Conservation (phyloP, 2,113 vertebrate genomes). For the Oncorhynchus keta region DNA sequence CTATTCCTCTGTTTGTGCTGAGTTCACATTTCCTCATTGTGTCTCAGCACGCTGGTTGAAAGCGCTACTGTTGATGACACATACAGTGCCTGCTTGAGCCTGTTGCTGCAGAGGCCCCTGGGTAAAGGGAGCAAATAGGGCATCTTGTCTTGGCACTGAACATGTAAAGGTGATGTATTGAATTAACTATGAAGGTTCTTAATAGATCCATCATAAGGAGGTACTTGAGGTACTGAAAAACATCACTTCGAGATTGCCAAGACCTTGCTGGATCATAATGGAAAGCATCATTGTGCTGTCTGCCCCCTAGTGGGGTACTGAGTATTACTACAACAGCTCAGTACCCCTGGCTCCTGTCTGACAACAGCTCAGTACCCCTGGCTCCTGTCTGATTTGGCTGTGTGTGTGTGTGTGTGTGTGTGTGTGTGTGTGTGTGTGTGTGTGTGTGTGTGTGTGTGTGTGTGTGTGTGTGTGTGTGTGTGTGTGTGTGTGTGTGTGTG, state of each 20-base stretch:
- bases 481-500: no score
- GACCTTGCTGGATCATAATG: not conserved
- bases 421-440: no score
- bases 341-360: slow-evolving; percentile 7
- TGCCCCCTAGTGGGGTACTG: not conserved
- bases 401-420: no score
- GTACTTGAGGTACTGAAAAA: no score
- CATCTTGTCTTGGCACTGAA: not conserved
- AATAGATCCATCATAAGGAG: no score
- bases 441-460: not conserved
- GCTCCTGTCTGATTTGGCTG: no score
- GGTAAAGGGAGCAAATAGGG: not conserved
- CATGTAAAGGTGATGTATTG: not conserved
- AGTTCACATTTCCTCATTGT: not conserved
- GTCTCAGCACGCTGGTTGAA: not conserved
- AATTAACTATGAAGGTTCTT: not conserved
- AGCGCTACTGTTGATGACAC: not conserved
- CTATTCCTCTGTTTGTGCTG: not conserved
- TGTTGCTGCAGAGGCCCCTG: not conserved
- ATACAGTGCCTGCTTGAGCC: not conserved
- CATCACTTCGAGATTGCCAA: not conserved
- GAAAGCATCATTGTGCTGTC: not conserved
- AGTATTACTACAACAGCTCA: slow-evolving; percentile 22
- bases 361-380: slow-evolving; percentile 22
- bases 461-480: no score